These are phyloP conservation scores for Cyrtorhinus lividipennis DNA, from an alignment of 1,140 invertebrate species.

Conservation along the genomic window DNA sequence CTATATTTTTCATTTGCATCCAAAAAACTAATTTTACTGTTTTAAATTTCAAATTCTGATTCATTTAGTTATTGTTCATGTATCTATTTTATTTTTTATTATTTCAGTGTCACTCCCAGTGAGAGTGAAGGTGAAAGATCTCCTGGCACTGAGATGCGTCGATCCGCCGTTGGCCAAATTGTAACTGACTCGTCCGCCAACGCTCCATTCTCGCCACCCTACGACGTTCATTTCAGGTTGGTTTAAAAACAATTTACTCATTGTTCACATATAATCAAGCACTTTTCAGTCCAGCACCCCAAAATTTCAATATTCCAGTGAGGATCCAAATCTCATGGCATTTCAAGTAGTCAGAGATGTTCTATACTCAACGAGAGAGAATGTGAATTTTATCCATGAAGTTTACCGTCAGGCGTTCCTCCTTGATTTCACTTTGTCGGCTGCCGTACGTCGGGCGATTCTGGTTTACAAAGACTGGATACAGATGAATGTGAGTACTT, in stretches of 20 bases:
- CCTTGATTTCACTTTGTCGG: slow-evolving; percentile 72
- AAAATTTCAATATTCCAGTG: slow-evolving; percentile 25
- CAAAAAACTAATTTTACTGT: no score
- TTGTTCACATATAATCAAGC: neutral
- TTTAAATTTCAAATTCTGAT: no score
- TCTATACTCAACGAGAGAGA: slow-evolving; percentile 73
- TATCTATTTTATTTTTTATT: slow-evolving; percentile 4
- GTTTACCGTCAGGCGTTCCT: slow-evolving; percentile 86
- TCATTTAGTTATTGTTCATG: neutral
- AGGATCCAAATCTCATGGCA: slow-evolving; percentile 33
- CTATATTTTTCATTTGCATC: no score
- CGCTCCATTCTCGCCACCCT: slow-evolving; percentile 9
- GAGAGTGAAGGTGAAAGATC: slow-evolving; percentile 25
- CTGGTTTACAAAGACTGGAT: slow-evolving; percentile 95
- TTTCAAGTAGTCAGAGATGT: slow-evolving; percentile 60
- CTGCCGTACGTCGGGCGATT: slow-evolving; percentile 76
- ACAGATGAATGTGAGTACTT: slow-evolving; percentile 57
- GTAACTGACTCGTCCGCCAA: slow-evolving; percentile 8
- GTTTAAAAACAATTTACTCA: neutral
- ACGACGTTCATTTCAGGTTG: slow-evolving; percentile 16
- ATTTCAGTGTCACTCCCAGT: slow-evolving; percentile 20
- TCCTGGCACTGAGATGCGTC: slow-evolving; percentile 24
- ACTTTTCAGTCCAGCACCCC: neutral
- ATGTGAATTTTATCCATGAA: slow-evolving; percentile 91
- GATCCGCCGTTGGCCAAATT: slow-evolving; percentile 25